Percentiles rank a stretch among this genome's conserved stretches.
phyloP scores from a whole-genome alignment of 2,888 invertebrate species.

The Aspidapion aeneum region DNA sequence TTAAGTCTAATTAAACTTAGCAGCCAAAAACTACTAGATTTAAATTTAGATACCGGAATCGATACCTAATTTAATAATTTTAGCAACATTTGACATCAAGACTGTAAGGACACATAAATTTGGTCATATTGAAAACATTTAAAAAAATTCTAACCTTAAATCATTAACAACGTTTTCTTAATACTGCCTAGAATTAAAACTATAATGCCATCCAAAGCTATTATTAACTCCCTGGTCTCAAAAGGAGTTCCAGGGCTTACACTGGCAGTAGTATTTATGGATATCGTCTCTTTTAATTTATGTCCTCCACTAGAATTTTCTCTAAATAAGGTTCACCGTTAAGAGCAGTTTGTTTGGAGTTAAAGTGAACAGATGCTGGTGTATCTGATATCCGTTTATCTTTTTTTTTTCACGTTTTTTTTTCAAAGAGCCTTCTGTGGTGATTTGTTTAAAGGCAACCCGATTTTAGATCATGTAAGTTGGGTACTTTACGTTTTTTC shows the following conservation, averaged over 20 bases:
- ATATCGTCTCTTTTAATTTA: constrained; percentile 45
- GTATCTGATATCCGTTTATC: constrained; percentile 46
- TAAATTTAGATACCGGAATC: too few relatives aligned
- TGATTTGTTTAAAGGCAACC: constrained; percentile 76
- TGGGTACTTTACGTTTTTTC: too few relatives aligned
- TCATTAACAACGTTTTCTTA: too few relatives aligned
- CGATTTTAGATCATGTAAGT: constrained; percentile 82
- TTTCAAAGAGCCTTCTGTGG: constrained; percentile 56
- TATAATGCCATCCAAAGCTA: constrained; percentile 52
- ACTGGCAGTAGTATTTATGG: constrained; percentile 57
- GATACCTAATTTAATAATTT: too few relatives aligned
- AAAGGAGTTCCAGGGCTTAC: constrained; percentile 63
- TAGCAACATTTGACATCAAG: too few relatives aligned
- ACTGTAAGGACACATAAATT: too few relatives aligned
- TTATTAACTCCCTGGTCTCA: constrained; percentile 62
- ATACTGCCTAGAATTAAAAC: constrained; percentile 41
- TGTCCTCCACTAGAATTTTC: constrained; percentile 68
- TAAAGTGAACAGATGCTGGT: constrained; percentile 40
- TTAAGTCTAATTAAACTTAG: too few relatives aligned
- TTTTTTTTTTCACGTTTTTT: constrained; percentile 53
- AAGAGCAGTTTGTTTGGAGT: constrained; percentile 49
- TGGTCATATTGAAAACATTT: too few relatives aligned
- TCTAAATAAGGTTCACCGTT: constrained; percentile 65
- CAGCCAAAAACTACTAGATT: too few relatives aligned
- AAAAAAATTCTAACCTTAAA: too few relatives aligned